These are phyloP conservation scores for Pterophyllum scalare DNA, from an alignment of 2,113 vertebrate genomes.

Conservation along the genomic window DNA sequence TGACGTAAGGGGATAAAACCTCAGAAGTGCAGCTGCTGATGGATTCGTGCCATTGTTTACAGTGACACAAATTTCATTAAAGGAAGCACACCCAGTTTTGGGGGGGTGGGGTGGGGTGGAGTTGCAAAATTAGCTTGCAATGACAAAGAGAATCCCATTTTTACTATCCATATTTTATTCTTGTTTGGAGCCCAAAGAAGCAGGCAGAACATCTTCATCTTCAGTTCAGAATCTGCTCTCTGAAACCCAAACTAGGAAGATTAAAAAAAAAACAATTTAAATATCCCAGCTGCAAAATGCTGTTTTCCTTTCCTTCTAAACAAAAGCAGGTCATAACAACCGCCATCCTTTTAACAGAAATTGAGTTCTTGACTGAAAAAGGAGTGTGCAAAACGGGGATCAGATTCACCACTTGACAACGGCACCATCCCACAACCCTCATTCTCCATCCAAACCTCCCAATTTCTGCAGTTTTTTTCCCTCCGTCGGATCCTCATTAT, in stretches of 20 bases:
- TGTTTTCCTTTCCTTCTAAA: conserved; percentile 30
- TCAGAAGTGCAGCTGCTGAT: conserved; percentile 24
- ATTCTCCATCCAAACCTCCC: conserved; percentile 21
- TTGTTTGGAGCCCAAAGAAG: background rate
- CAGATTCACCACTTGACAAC: conserved; percentile 38
- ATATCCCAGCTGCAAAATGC: background rate
- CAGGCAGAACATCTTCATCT: background rate
- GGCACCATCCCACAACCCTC: conserved; percentile 18
- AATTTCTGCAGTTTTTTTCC: conserved; percentile 39
- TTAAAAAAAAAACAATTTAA: background rate
- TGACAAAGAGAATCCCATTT: background rate
- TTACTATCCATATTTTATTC: background rate
- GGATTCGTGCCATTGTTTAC: background rate
- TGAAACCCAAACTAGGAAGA: conserved; percentile 25
- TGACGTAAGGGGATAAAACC: conserved; percentile 11
- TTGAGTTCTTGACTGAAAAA: conserved; percentile 2
- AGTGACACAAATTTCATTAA: conserved; percentile 4
- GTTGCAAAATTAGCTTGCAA: background rate
- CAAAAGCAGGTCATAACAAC: conserved; percentile 7
- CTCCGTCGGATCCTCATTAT: conserved; percentile 64
- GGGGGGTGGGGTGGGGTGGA: too few species aligned
- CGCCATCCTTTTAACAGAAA: conserved; percentile 9
- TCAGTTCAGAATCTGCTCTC: conserved; percentile 7
- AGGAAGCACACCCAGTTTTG: background rate
- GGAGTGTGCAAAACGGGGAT: background rate